These are phyloP conservation scores for Neodiprion pinetum DNA, from an alignment of 1,140 invertebrate species.

Conservation along the genomic window DNA sequence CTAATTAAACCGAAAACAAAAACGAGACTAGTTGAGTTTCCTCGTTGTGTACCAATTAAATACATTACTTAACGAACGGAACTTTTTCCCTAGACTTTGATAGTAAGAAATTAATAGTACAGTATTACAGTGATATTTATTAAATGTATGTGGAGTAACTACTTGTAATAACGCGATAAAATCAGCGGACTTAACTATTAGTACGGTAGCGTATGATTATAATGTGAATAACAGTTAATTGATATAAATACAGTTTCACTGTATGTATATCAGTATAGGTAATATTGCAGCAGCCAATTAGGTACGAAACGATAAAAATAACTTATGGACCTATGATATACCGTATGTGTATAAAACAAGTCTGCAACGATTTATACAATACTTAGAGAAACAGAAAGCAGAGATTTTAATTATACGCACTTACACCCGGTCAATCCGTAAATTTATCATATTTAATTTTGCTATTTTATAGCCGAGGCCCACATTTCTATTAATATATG, in stretches of 20 bases:
- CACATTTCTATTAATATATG: background rate
- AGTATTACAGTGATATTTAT: background rate
- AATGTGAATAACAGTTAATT: constrained; percentile 33
- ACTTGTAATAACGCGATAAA: no score
- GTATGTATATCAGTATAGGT: constrained; percentile 20
- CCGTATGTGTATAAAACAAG: background rate
- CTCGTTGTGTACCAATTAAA: no score
- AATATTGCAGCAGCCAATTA: constrained; percentile 33
- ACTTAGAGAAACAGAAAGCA: no score
- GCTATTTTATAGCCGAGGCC: constrained; percentile 40
- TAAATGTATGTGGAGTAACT: background rate
- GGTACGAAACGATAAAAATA: background rate
- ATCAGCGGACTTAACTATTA: no score
- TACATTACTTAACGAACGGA: no score
- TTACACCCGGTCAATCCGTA: constrained; percentile 32
- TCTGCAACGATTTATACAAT: background rate
- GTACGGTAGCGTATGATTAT: background rate
- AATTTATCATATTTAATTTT: constrained; percentile 41
- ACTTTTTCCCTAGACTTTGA: constrained; percentile 1
- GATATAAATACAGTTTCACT: constrained; percentile 11
- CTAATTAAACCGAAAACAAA: no score
- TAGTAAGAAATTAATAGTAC: constrained; percentile 25
- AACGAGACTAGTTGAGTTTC: no score
- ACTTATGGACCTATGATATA: background rate
- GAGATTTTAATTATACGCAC: constrained; percentile 14